Evolutionary conservation across 2,113 vertebrate genomes (phyloP).

Genomic region (Thermophis baileyi): DNA sequence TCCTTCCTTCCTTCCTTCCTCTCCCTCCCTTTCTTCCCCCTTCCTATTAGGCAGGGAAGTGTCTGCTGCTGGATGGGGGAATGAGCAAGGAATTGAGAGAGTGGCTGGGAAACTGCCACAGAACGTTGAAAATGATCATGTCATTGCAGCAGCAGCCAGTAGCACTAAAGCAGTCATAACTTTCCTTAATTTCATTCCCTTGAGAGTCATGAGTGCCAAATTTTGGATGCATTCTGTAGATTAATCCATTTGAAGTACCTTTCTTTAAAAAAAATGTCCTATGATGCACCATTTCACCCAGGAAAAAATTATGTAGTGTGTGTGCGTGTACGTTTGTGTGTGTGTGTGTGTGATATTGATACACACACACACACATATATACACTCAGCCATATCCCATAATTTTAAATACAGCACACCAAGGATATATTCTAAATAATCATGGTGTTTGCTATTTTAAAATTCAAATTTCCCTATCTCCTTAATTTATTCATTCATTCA

Average conservation of each 20-base stretch:
- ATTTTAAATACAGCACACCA: background rate
- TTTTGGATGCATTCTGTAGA: too few relatives aligned
- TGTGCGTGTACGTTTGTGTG: rapidly evolving
- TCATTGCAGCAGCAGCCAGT: background rate
- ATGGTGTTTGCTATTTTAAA: background rate
- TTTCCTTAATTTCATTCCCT: background rate
- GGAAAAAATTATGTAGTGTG: too few relatives aligned
- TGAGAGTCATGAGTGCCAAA: background rate
- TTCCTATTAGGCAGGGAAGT: background rate
- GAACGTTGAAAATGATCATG: background rate
- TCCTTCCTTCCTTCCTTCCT: too few relatives aligned
- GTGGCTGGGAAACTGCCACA: background rate
- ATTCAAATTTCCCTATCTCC: background rate
- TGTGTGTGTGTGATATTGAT: too few relatives aligned
- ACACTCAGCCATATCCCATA: background rate
- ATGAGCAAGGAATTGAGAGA: background rate
- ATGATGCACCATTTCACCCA: too few relatives aligned
- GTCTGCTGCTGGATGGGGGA: background rate
- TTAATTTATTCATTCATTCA: background rate
- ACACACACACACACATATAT: too few relatives aligned
- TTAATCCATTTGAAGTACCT: too few relatives aligned
- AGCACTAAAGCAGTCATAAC: background rate
- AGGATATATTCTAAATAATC: background rate
- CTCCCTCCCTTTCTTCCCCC: background rate
- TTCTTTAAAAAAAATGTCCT: too few relatives aligned